Evolutionary conservation across 2,797 vertebrate species (phyloP).

Genomic region (Parotocinclus haroldoi): DNA sequence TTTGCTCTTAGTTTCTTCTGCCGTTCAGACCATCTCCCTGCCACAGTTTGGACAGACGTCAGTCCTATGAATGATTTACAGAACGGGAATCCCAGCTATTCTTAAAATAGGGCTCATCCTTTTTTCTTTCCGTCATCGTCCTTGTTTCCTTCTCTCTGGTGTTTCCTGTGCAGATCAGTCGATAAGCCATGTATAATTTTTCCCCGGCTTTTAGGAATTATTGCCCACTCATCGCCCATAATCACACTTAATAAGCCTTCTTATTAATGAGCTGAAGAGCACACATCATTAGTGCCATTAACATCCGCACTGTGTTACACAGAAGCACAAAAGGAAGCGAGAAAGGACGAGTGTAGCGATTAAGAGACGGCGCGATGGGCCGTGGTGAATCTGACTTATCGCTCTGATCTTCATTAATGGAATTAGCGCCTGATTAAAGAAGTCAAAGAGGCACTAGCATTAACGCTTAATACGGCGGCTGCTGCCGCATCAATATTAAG

Average conservation of each 20-base stretch:
- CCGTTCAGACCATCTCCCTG: no score
- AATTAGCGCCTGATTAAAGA: conserved; percentile 67
- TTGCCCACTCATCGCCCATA: conserved; percentile 66
- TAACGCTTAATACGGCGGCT: not conserved
- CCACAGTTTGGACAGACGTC: no score
- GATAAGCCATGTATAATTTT: conserved; percentile 62
- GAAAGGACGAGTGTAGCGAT: conserved; percentile 55
- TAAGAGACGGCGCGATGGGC: conserved; percentile 63
- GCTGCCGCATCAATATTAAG: not conserved
- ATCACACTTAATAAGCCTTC: conserved; percentile 71
- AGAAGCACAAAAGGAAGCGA: conserved; percentile 56
- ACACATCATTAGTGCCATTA: conserved; percentile 73
- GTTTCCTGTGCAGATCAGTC: conserved; percentile 42
- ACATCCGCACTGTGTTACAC: conserved; percentile 56
- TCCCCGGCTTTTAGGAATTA: conserved; percentile 67
- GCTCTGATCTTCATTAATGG: conserved; percentile 72
- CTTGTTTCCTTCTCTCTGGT: no score
- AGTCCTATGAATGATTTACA: not conserved
- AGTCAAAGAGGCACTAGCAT: conserved; percentile 58
- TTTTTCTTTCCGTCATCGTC: no score
- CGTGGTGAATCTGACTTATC: conserved; percentile 70
- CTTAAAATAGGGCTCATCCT: conserved; percentile 44
- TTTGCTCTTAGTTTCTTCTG: no score
- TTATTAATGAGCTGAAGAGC: conserved; percentile 68
- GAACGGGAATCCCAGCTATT: not conserved